Evolutionary conservation across 2,113 vertebrate genomes (phyloP), one percentile per base, ranked within the genome.

Genomic region (Mesoclemmys tuberculata): DNA sequence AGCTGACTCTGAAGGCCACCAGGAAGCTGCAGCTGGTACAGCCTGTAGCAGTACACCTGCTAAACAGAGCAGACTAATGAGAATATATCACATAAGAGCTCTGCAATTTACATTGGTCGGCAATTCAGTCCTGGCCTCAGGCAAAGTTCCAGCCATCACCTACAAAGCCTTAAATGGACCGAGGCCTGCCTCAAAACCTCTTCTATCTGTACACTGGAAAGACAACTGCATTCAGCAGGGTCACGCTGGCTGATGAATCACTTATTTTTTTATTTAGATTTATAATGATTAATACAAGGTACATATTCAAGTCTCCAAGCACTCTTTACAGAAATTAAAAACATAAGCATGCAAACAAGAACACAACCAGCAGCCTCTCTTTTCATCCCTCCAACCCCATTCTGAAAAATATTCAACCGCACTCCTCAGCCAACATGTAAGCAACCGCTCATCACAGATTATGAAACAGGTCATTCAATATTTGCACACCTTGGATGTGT

Each of bases 21-120:
- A 88, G 74, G 64, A 80, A 90, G 80, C 41, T 95, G 80, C 92
- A 95, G 89, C 89, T 94, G 94, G 80, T 85, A 51, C 90, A 93
- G 93, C 87, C 89, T 92, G 93, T 81, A 97, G 90, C 80, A 93
- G 88, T 71, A 90, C 93, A 96, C 94, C 96, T 93, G 89, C 94
- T 94, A 93, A 92, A 64, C 61, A 89, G 85, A 92, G 78, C 52
- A 84, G 21, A 13, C 87, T 97, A 96, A 97, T 95, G 89, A 97
- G 90, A 87, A 78, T 58, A 93, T 82, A 87, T 96, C 94, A 86
- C 74, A 88, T 80, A 78, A 90, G 74, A 85, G 71, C 0, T 0
- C 46, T 82, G 92, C 85, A 82, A 74, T 92, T 94, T 86, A 54
- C 24, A 4, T 46, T 55, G 31, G 78, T 78, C 22, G 52, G 81